Conservation (phyloP, 2,888 invertebrate genomes). For the Gerris lacustris region DNA sequence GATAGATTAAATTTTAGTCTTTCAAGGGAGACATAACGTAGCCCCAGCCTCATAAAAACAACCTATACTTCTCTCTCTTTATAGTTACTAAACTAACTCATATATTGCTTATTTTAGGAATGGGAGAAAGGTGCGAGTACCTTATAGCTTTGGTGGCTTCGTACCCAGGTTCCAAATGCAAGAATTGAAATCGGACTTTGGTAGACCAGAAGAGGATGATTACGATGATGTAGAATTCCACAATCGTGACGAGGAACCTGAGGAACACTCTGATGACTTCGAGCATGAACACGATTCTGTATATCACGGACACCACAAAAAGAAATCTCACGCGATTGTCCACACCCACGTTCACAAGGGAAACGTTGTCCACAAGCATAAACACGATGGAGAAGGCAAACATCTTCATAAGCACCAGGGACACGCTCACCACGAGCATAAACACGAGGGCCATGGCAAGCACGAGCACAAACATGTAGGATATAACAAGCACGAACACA, state of each 20-base stretch:
- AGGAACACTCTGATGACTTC: constrained; percentile 16
- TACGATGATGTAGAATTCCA: background rate
- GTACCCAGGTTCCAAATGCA: background rate
- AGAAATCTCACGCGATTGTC: background rate
- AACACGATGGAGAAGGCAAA: constrained; percentile 30
- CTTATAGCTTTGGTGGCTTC: background rate
- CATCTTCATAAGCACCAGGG: constrained; percentile 28
- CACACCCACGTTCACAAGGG: background rate
- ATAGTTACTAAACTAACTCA: no score
- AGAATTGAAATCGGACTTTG: no score
- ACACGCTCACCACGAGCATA: background rate
- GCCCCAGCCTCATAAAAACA: no score
- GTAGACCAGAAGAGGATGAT: background rate
- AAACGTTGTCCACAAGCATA: constrained; percentile 28
- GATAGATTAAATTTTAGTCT: no score
- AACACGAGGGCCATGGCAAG: constrained; percentile 27
- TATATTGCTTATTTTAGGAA: no score
- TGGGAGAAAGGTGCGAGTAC: background rate
- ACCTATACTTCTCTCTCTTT: no score
- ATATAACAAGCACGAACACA: background rate
- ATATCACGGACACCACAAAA: background rate
- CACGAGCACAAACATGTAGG: background rate
- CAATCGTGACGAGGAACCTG: constrained; percentile 19
- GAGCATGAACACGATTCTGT: constrained; percentile 13
- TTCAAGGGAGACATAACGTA: no score